Conservation (phyloP, 2,888 invertebrate genomes). For the Pseudococcus longispinus region DNA sequence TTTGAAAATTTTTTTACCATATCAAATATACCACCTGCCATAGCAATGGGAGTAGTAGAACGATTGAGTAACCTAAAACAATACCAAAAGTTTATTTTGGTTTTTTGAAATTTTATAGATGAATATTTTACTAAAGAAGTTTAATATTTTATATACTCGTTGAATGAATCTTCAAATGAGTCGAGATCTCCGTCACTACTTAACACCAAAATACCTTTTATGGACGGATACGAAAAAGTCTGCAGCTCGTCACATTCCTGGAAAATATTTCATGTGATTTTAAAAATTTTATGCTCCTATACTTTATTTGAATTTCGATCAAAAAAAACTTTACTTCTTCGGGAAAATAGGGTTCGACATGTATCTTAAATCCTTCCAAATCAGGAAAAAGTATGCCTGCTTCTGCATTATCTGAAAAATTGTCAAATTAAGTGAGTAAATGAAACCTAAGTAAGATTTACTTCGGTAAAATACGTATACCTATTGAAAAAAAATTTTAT, state of each 20-base stretch:
- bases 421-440: neutral
- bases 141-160: neutral
- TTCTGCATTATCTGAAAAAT: neutral
- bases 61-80: neutral
- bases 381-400: neutral
- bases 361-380: neutral
- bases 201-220: slow-evolving; percentile 8
- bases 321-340: neutral
- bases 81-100: neutral
- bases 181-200: neutral
- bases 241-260: neutral
- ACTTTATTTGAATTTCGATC: neutral
- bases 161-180: neutral
- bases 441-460: neutral
- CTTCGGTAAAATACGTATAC: neutral
- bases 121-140: neutral
- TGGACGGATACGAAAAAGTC: neutral
- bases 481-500: neutral
- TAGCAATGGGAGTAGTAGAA: neutral
- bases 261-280: neutral
- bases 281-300: neutral
- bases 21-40: slow-evolving; percentile 9
- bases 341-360: neutral
- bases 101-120: neutral
- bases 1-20: neutral